Conservation (phyloP, 1,140 invertebrate genomes). For the Orchesella cincta region DNA sequence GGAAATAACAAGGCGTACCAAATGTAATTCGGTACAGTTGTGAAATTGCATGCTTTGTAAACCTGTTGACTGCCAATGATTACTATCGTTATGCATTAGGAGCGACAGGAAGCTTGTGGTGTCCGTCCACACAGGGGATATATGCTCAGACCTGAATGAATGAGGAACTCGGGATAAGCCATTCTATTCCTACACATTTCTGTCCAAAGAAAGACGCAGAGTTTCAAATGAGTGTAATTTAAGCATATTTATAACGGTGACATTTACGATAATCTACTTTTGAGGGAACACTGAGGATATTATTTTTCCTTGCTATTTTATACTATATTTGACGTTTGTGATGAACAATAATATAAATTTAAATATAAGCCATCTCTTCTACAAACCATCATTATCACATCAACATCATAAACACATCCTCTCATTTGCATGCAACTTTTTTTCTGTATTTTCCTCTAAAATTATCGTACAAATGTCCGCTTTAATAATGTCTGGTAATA, state of each 20-base stretch:
- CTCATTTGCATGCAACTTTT: neutral
- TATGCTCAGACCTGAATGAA: no score
- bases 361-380: no score
- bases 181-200: neutral
- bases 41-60: neutral
- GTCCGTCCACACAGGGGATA: neutral
- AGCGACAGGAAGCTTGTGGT: neutral
- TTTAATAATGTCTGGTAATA: neutral
- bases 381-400: no score
- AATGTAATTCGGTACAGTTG: neutral
- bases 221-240: neutral
- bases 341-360: no score
- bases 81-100: neutral
- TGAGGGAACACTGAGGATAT: no score
- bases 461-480: neutral
- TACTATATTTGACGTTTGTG: no score
- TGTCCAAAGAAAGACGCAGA: neutral
- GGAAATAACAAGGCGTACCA: neutral
- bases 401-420: no score
- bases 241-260: neutral
- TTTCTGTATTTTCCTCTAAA: neutral
- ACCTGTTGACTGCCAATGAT: neutral
- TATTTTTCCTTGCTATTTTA: no score
- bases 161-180: neutral
- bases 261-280: no score